Base-by-base conservation (phyloP, 1,140 invertebrate species). In the Coptotermes formosanus region DNA sequence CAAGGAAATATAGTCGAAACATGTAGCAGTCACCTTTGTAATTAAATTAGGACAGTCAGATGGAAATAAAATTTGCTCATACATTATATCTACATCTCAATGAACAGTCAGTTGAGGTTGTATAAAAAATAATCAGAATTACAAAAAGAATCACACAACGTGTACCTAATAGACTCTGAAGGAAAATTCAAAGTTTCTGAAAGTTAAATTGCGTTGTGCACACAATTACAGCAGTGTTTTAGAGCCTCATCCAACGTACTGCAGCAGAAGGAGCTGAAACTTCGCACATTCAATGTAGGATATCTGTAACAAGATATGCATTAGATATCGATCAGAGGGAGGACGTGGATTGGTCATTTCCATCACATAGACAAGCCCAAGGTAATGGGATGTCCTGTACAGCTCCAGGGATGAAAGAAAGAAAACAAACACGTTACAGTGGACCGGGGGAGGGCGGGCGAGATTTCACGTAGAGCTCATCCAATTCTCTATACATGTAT, bases 361-460 rank as follows among this genome's bases (percentile, higher is more conserved):
- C 21, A 64, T 64, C 59, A n/a, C 59, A 64, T 16, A 64, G 21
- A 19, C 59, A 64, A 64, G n/a, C 25, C 64, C 64, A 2, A 30
- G 64, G 64, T 75, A 75, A 75, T 75, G 64, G 64, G 64, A 30
- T 75, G 64, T 75, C 64, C 64, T 75, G n/a, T 14, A 75, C 64
- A 75, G 64, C 64, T 30, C n/a, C 64, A 75, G 64, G 64, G 64
- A 75, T n/a, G n/a, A 75, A 75, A n/a, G n/a, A n/a, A 75, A 75
- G 25, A 75, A 75, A 75, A 75, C 64, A 75, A 75, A 75, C 25
- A 75, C 3, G 64, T 14, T 75, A 75, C n/a, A 75, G n/a, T 75
- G 64, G n/a, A 30, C 25, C 14, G 55, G 55, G 55, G 55, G 52
- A 21, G 14, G 4, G 14, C n/a, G n/a, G 64, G 64, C n/a, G 64